These are phyloP conservation scores for Aphelenchoides besseyi DNA, from an alignment of 1,140 invertebrate species.

Conservation along the genomic window DNA sequence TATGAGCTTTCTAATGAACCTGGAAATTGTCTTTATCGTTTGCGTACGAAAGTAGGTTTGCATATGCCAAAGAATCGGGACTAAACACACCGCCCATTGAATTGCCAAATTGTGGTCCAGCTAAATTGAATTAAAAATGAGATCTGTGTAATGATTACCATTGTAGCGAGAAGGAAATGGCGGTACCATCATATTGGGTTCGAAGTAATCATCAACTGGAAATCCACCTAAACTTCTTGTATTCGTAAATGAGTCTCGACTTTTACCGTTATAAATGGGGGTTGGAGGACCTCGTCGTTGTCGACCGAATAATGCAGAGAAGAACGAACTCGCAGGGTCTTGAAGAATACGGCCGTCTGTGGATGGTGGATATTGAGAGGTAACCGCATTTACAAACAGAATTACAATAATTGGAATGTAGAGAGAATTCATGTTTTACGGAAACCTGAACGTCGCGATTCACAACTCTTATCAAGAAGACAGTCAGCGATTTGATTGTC, in stretches of 20 bases:
- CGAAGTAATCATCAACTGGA: neutral
- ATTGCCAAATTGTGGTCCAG: neutral
- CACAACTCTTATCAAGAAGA: no score
- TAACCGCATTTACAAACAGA: no score
- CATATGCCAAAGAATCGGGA: neutral
- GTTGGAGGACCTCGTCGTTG: neutral
- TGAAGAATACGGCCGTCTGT: no score
- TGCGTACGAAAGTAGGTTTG: slow-evolving; percentile 1
- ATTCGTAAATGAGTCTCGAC: neutral
- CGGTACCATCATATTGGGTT: neutral
- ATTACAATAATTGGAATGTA: no score
- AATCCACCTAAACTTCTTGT: neutral
- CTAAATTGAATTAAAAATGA: neutral
- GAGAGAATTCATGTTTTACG: no score
- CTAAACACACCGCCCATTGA: neutral
- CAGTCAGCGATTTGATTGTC: no score
- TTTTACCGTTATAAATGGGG: no score
- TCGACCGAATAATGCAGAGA: neutral
- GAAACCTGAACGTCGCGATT: no score
- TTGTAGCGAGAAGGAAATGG: neutral
- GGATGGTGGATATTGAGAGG: no score
- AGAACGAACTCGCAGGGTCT: no score
- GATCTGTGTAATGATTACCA: neutral
- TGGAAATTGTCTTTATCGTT: slow-evolving; percentile 38
- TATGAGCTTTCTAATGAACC: slow-evolving; percentile 1